These are phyloP conservation scores for Coenonympha arcania DNA, from an alignment of 2,888 invertebrate species.

Conservation along the genomic window DNA sequence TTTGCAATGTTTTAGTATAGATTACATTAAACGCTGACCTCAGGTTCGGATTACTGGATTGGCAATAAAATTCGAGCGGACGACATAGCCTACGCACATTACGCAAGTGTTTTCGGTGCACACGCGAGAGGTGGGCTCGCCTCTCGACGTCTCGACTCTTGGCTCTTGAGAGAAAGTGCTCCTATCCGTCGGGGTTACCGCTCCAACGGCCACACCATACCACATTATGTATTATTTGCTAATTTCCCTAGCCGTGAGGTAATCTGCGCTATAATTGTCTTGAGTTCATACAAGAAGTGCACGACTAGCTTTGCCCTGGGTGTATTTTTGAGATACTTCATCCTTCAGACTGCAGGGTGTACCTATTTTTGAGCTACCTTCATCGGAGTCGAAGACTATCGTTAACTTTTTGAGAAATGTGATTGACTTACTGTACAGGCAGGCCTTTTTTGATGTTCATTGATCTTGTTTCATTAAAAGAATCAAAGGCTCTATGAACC, in stretches of 20 bases:
- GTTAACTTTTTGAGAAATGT: too few species aligned
- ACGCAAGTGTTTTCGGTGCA: slow-evolving; percentile 43
- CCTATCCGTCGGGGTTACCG: slow-evolving; percentile 35
- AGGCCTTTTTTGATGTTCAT: too few species aligned
- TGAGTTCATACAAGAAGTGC: not conserved
- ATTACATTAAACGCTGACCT: slow-evolving; percentile 1
- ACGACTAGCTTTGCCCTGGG: not conserved
- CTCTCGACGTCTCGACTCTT: too few species aligned
- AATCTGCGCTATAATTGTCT: not conserved
- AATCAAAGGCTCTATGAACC: too few species aligned
- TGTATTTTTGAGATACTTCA: too few species aligned
- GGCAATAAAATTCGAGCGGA: slow-evolving; percentile 5
- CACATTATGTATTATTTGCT: slow-evolving; percentile 40
- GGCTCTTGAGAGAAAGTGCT: slow-evolving; percentile 50
- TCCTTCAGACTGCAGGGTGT: not conserved
- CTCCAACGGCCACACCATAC: too few species aligned
- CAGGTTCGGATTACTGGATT: slow-evolving; percentile 3
- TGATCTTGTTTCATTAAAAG: too few species aligned
- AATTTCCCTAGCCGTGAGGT: slow-evolving; percentile 31
- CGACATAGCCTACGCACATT: slow-evolving; percentile 13
- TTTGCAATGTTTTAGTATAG: not conserved
- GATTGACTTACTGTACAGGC: too few species aligned
- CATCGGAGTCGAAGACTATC: too few species aligned
- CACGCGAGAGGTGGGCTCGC: slow-evolving; percentile 35
- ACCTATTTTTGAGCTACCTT: too few species aligned